Conservation (phyloP, 23 tunicate genomes). For the Botrylloides violaceus region DNA sequence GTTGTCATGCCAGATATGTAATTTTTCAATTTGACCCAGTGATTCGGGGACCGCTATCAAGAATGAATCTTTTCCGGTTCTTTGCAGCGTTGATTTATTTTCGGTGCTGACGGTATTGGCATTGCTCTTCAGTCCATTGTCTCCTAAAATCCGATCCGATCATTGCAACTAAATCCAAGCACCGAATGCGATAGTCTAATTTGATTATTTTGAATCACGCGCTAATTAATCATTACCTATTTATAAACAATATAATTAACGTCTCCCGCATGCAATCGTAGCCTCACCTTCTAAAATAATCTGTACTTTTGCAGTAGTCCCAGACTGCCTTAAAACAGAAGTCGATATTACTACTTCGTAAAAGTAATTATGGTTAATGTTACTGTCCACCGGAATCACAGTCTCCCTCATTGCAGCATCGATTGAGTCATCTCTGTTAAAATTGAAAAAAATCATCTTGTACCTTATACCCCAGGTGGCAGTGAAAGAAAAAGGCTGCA, state of each 20-base stretch:
- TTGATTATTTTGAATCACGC: too few relatives aligned
- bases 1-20: constrained; percentile 79
- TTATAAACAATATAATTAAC: too few relatives aligned
- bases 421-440: constrained; percentile 7
- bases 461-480: background rate
- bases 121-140: constrained; percentile 20
- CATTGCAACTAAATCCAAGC: too few relatives aligned
- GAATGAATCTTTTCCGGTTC: constrained; percentile 63
- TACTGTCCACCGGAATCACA: constrained; percentile 44
- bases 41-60: constrained; percentile 27
- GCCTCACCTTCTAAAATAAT: constrained; percentile 12
- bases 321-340: constrained; percentile 36
- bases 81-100: constrained; percentile 23
- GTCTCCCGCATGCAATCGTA: too few relatives aligned
- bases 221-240: too few relatives aligned
- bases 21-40: constrained; percentile 37
- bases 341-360: constrained; percentile 82
- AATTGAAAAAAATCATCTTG: background rate
- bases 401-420: background rate
- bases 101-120: constrained; percentile 45
- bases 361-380: constrained; percentile 18
- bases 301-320: constrained; percentile 77
- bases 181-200: too few relatives aligned
- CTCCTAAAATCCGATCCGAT: constrained; percentile 14
- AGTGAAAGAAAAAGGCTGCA: background rate